Percentiles rank a stretch among this genome's conserved stretches.
phyloP scores from a whole-genome alignment of 1,140 invertebrate genomes.

The Conus betulinus region DNA sequence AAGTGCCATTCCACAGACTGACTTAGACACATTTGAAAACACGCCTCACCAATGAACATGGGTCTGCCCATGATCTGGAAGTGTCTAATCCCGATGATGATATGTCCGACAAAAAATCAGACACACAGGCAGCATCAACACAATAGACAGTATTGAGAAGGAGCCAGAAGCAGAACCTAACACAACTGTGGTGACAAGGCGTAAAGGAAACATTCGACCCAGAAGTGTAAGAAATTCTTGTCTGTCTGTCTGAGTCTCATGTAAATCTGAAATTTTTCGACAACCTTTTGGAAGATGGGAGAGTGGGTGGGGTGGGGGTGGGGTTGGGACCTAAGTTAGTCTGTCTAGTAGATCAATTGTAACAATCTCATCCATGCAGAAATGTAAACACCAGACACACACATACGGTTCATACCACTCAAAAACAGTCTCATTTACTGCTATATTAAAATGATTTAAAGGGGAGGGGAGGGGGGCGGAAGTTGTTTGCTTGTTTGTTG shows the following conservation, averaged over 20 bases:
- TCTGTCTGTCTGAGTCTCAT: not conserved
- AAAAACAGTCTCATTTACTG: no score
- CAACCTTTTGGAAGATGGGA: no score
- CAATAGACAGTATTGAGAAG: slow-evolving; percentile 63
- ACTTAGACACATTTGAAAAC: slow-evolving; percentile 70
- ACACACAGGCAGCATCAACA: slow-evolving; percentile 67
- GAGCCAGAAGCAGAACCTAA: slow-evolving; percentile 31
- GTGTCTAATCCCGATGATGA: slow-evolving; percentile 63
- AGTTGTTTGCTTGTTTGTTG: no score
- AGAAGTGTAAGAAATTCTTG: slow-evolving; percentile 56
- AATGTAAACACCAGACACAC: no score
- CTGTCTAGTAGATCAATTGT: no score
- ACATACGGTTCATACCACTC: no score
- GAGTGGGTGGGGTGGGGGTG: no score
- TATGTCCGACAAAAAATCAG: slow-evolving; percentile 61
- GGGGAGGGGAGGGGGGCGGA: no score
- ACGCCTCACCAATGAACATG: slow-evolving; percentile 29
- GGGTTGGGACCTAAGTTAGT: no score
- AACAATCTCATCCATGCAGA: no score
- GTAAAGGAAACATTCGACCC: slow-evolving; percentile 54
- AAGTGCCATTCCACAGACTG: slow-evolving; percentile 63
- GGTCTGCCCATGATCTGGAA: not conserved
- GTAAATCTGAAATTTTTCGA: no score
- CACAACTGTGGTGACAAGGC: slow-evolving; percentile 27
- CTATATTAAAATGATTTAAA: no score